These are phyloP conservation scores for Cyanoderma ruficeps DNA, from an alignment of 2,113 vertebrate species.

Conservation along the genomic window DNA sequence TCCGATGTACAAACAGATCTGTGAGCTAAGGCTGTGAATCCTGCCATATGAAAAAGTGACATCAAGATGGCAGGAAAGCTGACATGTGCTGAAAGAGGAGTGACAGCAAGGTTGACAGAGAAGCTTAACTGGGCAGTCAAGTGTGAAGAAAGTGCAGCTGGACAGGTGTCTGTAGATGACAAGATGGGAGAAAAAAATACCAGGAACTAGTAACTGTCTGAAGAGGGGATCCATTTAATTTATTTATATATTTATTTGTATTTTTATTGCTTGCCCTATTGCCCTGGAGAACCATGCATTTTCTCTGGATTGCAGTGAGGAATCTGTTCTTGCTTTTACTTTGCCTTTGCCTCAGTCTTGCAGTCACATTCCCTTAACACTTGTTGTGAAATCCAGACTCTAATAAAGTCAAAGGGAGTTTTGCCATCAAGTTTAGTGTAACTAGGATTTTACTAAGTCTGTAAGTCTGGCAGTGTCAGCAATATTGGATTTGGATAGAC, in stretches of 20 bases:
- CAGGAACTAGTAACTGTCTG: not conserved
- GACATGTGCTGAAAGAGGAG: not conserved
- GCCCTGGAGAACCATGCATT: not conserved
- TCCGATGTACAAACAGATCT: not conserved
- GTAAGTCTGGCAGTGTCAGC: not conserved
- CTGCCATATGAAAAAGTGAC: not conserved
- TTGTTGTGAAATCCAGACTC: slow-evolving; percentile 32
- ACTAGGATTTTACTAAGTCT: not conserved
- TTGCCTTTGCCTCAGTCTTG: slow-evolving; percentile 47
- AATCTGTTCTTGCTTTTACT: not conserved
- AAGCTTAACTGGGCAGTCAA: not conserved
- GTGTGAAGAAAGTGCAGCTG: not conserved
- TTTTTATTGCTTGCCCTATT: not conserved
- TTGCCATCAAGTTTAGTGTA: not conserved
- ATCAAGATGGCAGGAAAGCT: slow-evolving; percentile 6
- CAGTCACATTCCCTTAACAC: not conserved
- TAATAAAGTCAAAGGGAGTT: not conserved
- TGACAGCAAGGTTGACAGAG: slow-evolving; percentile 18
- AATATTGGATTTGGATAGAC: not conserved
- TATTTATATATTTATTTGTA: not conserved
- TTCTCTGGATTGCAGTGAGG: not conserved
- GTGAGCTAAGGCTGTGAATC: not conserved
- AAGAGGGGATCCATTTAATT: not conserved
- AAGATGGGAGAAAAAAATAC: not conserved
- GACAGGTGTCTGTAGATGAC: not conserved